A percentile compares a stretch with the other conserved stretches of the same genome.
These are phyloP conservation scores for Ictalurus furcatus DNA, from an alignment of 2,113 vertebrate genomes.

Conservation along the genomic window DNA sequence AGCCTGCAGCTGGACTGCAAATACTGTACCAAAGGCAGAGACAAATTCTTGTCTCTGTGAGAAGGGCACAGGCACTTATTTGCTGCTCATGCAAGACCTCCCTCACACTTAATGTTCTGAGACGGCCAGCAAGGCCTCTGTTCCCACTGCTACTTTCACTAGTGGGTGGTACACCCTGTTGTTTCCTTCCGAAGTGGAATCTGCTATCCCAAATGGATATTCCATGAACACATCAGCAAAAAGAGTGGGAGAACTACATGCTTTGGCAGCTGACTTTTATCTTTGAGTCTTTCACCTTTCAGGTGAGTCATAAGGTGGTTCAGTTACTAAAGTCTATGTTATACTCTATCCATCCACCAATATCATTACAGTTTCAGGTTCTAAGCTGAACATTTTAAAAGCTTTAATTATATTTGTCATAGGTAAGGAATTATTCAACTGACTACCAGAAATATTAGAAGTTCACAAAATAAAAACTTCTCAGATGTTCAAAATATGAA, in stretches of 20 bases:
- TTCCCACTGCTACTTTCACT: background rate
- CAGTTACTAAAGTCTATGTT: background rate
- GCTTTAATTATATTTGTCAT: background rate
- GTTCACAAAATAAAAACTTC: background rate
- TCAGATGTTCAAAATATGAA: background rate
- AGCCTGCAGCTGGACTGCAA: background rate
- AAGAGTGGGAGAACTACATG: background rate
- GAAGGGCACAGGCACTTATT: background rate
- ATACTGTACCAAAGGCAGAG: slow-evolving; percentile 1
- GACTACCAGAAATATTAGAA: background rate
- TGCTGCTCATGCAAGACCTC: background rate
- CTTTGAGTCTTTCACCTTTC: background rate
- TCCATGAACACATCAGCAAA: background rate
- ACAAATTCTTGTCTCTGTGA: background rate
- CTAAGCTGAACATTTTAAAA: background rate
- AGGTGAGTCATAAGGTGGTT: background rate
- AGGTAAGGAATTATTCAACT: background rate
- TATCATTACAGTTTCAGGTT: background rate
- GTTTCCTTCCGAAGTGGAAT: background rate
- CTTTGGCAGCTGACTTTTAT: background rate
- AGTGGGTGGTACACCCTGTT: background rate
- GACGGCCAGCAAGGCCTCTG: background rate
- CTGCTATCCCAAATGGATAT: background rate
- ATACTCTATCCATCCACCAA: background rate
- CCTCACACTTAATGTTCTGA: background rate